These are phyloP conservation scores for Nematostella vectensis DNA, from an alignment of 92 coral and sea anemone species.

Conservation along the genomic window DNA sequence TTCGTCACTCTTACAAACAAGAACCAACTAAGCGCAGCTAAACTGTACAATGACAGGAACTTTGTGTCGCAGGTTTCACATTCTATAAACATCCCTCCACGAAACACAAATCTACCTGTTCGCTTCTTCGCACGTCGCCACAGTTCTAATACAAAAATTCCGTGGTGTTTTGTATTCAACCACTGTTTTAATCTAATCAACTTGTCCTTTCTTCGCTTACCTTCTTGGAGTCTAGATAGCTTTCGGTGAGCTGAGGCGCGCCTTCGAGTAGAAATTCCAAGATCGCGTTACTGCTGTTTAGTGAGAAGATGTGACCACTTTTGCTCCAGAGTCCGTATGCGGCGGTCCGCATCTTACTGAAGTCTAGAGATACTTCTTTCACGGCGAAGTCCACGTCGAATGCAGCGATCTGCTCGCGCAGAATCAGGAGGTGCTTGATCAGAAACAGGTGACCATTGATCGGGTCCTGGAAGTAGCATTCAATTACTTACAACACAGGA, in stretches of 20 bases:
- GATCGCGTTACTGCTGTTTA: slow-evolving; percentile 81
- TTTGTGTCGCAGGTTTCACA: too few species aligned
- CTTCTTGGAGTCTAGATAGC: slow-evolving; percentile 92
- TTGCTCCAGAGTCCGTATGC: slow-evolving; percentile 96
- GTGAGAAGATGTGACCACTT: slow-evolving; percentile 80
- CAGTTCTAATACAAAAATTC: too few species aligned
- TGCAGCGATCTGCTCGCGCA: slow-evolving; percentile 98
- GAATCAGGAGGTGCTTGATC: slow-evolving; percentile 88
- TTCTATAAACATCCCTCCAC: too few species aligned
- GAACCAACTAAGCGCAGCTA: too few species aligned
- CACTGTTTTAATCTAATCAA: too few species aligned
- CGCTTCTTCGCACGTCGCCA: too few species aligned
- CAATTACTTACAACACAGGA: not conserved
- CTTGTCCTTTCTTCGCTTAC: too few species aligned
- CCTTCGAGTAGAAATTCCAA: slow-evolving; percentile 96
- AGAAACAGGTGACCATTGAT: slow-evolving; percentile 90
- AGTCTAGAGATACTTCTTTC: slow-evolving; percentile 92
- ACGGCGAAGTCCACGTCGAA: slow-evolving; percentile 98
- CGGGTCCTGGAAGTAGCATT: slow-evolving; percentile 74
- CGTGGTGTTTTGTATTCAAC: too few species aligned
- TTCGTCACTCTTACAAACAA: too few species aligned
- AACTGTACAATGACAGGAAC: too few species aligned
- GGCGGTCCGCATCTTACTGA: slow-evolving; percentile 92
- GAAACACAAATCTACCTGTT: too few species aligned
- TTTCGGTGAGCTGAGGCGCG: slow-evolving; percentile 90